Evolutionary conservation across 2,888 invertebrate genomes (phyloP).

Genomic region (Pycnomerus fuliginosus): DNA sequence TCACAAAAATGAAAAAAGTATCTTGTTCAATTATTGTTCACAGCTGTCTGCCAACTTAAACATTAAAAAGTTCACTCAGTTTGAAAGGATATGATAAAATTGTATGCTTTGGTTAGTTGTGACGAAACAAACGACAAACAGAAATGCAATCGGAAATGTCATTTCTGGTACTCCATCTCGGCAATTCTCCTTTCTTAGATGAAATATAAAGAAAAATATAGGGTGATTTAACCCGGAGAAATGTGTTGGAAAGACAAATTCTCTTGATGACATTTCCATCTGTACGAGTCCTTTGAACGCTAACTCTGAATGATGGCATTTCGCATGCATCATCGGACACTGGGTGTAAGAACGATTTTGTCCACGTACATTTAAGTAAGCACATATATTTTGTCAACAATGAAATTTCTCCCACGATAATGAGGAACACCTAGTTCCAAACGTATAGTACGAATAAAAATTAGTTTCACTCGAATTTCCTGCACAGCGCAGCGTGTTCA

Average conservation of each 20-base stretch:
- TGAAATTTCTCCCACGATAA: no score
- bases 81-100: no score
- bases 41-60: no score
- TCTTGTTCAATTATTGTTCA: no score
- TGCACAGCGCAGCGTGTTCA: no score
- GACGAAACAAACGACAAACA: conserved; percentile 30
- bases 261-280: conserved; percentile 43
- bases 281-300: conserved; percentile 39
- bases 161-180: conserved; percentile 30
- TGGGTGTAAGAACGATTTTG: conserved; percentile 5
- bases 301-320: conserved; percentile 38
- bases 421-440: no score
- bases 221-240: conserved; percentile 34
- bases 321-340: conserved; percentile 37
- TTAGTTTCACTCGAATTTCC: conserved; percentile 1
- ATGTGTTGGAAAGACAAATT: conserved; percentile 42
- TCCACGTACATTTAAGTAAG: no score
- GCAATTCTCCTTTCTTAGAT: conserved; percentile 28
- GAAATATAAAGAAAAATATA: conserved; percentile 35
- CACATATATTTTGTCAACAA: no score
- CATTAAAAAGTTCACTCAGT: no score
- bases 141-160: conserved; percentile 36
- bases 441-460: not conserved
- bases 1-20: no score
- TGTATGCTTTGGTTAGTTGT: not conserved